Evolutionary conservation across 2,113 vertebrate species (phyloP).

Genomic region (Heterotis niloticus): DNA sequence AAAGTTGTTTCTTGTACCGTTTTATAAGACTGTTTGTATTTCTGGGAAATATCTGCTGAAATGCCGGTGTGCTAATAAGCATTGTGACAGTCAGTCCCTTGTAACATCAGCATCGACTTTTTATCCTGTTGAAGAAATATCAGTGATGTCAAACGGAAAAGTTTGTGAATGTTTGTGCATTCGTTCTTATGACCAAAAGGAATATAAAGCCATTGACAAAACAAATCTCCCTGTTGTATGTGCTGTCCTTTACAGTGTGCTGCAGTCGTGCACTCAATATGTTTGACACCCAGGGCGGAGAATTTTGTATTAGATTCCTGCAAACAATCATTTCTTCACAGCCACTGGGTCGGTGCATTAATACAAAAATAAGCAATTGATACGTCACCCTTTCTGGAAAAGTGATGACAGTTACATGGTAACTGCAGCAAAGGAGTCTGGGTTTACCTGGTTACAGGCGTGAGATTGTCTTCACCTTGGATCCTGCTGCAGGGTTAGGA

Average conservation of each 20-base stretch:
- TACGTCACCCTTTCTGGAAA: too few species aligned
- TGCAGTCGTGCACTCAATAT: too few species aligned
- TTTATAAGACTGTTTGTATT: background rate
- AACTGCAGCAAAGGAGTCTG: too few species aligned
- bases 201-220: slow-evolving; percentile 65
- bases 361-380: too few species aligned
- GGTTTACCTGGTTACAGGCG: too few species aligned
- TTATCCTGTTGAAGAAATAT: slow-evolving; percentile 25
- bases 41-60: background rate
- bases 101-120: background rate
- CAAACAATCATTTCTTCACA: too few species aligned
- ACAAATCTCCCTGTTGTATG: slow-evolving; percentile 21
- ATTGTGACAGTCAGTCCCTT: background rate
- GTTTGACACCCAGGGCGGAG: too few species aligned
- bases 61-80: background rate
- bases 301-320: too few species aligned
- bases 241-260: background rate
- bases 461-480: too few species aligned
- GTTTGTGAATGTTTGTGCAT: slow-evolving; percentile 40
- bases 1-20: background rate
- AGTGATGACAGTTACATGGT: too few species aligned
- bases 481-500: too few species aligned
- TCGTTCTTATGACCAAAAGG: slow-evolving; percentile 51
- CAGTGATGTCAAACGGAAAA: slow-evolving; percentile 22
- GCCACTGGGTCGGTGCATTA: too few species aligned